Base-by-base conservation (phyloP, 2,888 invertebrate genomes). In the Agrypnus murinus region DNA sequence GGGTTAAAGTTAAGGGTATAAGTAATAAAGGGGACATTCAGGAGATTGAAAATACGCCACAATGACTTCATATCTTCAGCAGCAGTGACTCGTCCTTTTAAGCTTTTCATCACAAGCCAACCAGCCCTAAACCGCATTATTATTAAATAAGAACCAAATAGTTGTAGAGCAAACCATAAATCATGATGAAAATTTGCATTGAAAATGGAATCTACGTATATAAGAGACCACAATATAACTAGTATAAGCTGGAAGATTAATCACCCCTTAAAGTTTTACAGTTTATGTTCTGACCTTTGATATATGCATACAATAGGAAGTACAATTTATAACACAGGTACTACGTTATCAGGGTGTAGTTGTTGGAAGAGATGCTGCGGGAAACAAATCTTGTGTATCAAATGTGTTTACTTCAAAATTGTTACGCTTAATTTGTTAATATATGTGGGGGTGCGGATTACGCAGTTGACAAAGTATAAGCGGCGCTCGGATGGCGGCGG, bases 341-440 rank as follows among this genome's bases (percentile, higher is more conserved):
- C n/a, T n/a, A n/a, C 5, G 25, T 5, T 25, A 25, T 25, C 25
- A 25, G 5, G n/a, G n/a, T n/a, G n/a, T n/a, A n/a, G n/a, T n/a
- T n/a, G n/a, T n/a, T n/a, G n/a, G n/a, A n/a, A 25, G 5, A 3
- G 2, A 25, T 25, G 25, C 2, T 25, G 25, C 25, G 5, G 3
- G 5, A 25, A 25, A 25, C 25, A 25, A 25, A 25, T 25, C 25
- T 25, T 25, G 25, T 25, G 25, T 25, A 25, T 2, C 25, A 25
- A 25, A 25, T 25, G 25, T 25, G 25, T 25, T 25, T 25, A 25
- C 25, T 25, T 25, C 25, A 25, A 25, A 25, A 25, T 25, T 25
- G 25, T 55, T 55, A 34, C 38, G 36, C 55, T 55, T 55, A 55
- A 55, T 55, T 55, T 55, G 55, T 36, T 55, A 55, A 55, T 36